These are phyloP conservation scores for Tauraco erythrolophus DNA, from an alignment of 2,113 vertebrate species.

Conservation along the genomic window DNA sequence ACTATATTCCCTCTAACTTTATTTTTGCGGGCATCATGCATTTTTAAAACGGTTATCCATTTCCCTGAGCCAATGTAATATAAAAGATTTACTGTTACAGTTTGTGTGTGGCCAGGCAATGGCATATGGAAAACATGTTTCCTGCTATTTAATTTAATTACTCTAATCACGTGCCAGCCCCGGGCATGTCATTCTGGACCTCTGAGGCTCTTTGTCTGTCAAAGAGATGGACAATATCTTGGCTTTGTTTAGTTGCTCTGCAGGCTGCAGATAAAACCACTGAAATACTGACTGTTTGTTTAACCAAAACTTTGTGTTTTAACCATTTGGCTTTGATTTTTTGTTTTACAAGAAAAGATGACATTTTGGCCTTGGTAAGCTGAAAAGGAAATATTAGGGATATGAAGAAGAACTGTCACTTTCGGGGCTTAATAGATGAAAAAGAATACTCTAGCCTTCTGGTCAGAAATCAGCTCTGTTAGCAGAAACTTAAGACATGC, in stretches of 20 bases:
- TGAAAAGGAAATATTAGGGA: conserved; percentile 71
- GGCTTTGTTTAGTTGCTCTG: conserved; percentile 81
- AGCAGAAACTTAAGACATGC: conserved; percentile 58
- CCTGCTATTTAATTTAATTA: conserved; percentile 94
- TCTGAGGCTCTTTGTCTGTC: conserved; percentile 86
- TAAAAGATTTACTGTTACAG: conserved; percentile 90
- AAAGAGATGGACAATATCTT: conserved; percentile 86
- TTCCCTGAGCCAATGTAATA: conserved; percentile 69
- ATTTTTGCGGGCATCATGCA: conserved; percentile 65
- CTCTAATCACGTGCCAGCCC: conserved; percentile 85
- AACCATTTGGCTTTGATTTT: conserved; percentile 82
- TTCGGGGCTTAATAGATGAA: conserved; percentile 52
- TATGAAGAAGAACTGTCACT: conserved; percentile 65
- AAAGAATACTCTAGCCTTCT: conserved; percentile 61
- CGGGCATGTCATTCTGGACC: conserved; percentile 83
- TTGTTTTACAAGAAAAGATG: conserved; percentile 70
- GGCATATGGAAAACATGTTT: conserved; percentile 88
- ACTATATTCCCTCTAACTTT: conserved; percentile 28
- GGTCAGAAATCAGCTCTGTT: conserved; percentile 64
- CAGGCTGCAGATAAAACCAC: conserved; percentile 77
- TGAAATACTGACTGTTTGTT: conserved; percentile 79
- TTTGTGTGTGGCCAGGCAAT: conserved; percentile 86
- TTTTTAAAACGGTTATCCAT: conserved; percentile 72
- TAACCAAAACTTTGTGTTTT: conserved; percentile 80
- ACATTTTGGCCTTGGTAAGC: conserved; percentile 74